Conservation (phyloP, 2,888 invertebrate species). For the Diachrysia chrysitis region DNA sequence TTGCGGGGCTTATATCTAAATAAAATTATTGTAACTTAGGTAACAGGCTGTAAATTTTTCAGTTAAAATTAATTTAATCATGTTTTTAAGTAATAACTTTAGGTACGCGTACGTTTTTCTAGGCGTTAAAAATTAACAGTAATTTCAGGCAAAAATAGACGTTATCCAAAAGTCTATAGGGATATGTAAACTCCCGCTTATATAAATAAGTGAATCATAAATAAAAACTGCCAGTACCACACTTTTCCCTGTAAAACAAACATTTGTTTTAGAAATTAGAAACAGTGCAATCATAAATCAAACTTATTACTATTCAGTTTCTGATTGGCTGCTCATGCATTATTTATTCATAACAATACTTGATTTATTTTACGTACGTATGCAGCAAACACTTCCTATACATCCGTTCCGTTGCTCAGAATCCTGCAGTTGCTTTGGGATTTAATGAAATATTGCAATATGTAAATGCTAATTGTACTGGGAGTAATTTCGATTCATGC, state of each 20-base stretch:
- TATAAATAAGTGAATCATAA: too few species aligned
- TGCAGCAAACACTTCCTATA: slow-evolving; percentile 10
- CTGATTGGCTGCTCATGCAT: slow-evolving; percentile 46
- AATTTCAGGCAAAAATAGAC: too few species aligned
- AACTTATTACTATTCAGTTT: slow-evolving; percentile 33
- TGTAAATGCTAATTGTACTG: neutral
- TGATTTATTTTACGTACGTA: slow-evolving; percentile 12
- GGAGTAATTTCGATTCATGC: neutral
- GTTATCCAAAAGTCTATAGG: too few species aligned
- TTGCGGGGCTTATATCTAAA: too few species aligned
- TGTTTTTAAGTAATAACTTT: too few species aligned
- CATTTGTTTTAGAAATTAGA: neutral
- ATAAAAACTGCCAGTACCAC: neutral
- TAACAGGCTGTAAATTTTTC: too few species aligned
- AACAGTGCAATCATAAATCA: slow-evolving; percentile 24
- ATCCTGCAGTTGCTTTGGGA: slow-evolving; percentile 1
- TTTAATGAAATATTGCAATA: slow-evolving; percentile 4
- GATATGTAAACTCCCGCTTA: too few species aligned
- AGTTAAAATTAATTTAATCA: too few species aligned
- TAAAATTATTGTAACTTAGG: too few species aligned
- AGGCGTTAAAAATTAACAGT: too few species aligned
- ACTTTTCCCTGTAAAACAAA: neutral
- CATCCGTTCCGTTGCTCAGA: neutral
- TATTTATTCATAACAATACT: slow-evolving; percentile 37
- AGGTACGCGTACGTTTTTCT: too few species aligned